Evolutionary conservation across 2,888 invertebrate species (phyloP), one percentile per base, ranked within the genome.

Genomic region (Pristionchus exspectatus): DNA sequence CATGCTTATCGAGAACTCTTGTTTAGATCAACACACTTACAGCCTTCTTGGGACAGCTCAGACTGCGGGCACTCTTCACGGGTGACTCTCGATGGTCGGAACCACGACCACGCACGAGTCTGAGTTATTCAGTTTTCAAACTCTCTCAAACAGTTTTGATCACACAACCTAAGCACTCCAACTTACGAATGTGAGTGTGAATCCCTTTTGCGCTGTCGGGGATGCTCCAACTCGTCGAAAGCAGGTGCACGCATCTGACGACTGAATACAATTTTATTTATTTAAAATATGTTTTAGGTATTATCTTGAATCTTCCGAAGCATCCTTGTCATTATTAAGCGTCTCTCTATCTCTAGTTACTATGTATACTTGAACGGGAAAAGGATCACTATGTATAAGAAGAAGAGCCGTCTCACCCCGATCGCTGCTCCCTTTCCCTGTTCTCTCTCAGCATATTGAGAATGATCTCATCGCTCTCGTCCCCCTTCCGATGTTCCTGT

Each of bases 361-460:
- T 33, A 30, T n/a, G n/a, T n/a, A n/a, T 38, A 38, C 38, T 38
- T 38, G 38, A 38, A 38, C 38, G 5, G 33, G 21, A 14, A 72
- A 33, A 5, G 69, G 72, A 33, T 33, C 33, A 33, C 38, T 38
- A 38, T 5, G n/a, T n/a, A n/a, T n/a, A n/a, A n/a, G n/a, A 38
- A 38, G 38, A 72, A 18, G 30, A 72, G 12, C 72, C 12, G 16
- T 24, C 38, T 74, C 18, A 74, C 74, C 74, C 74, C 21, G 74
- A 74, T 38, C 74, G 74, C 4, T 74, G 74, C 24, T 74, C 74
- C 44, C 38, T 74, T 38, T 74, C 74, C 21, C 24, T 38, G 44
- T 74, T 74, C 74, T 74, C 74, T 44, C 44, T 74, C 38, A 74
- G 74, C 74, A 74, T 38, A 27, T 74, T 74, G 38, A 74, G 33